Evolutionary conservation across 1,140 invertebrate species (phyloP).

Genomic region (Cecropterus lyciades): DNA sequence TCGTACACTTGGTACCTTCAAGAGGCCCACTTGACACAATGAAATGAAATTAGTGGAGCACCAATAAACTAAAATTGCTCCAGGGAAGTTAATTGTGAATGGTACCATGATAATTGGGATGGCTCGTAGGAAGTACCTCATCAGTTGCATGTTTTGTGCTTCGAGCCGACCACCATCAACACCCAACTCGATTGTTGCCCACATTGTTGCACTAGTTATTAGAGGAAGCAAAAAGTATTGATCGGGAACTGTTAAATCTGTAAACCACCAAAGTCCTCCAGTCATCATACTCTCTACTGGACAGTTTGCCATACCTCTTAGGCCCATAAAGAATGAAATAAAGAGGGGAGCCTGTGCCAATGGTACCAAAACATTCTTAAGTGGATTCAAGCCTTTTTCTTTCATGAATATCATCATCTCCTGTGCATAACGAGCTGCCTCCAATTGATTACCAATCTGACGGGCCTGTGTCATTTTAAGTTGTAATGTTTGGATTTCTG

Average conservation of each 20-base stretch:
- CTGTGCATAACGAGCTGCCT: constrained; percentile 88
- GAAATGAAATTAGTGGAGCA: constrained; percentile 95
- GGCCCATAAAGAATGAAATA: constrained; percentile 94
- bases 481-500: constrained; percentile 92
- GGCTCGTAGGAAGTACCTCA: constrained; percentile 90
- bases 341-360: constrained; percentile 95
- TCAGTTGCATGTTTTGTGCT: constrained; percentile 86
- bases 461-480: constrained; percentile 93
- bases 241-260: constrained; percentile 95
- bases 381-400: constrained; percentile 91
- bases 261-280: constrained; percentile 97
- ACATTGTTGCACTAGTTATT: constrained; percentile 92
- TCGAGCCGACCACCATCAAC: constrained; percentile 89
- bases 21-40: constrained; percentile 90
- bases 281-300: constrained; percentile 94
- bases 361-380: constrained; percentile 93
- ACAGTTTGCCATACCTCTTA: constrained; percentile 93
- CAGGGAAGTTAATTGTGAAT: constrained; percentile 95
- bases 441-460: constrained; percentile 90
- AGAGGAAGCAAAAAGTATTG: constrained; percentile 95
- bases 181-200: constrained; percentile 92
- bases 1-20: constrained; percentile 91
- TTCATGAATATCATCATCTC: constrained; percentile 93
- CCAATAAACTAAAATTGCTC: constrained; percentile 96
- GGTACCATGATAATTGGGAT: constrained; percentile 94